These are phyloP conservation scores for Brachionus angularis DNA, from an alignment of 1,140 invertebrate genomes.

Conservation along the genomic window DNA sequence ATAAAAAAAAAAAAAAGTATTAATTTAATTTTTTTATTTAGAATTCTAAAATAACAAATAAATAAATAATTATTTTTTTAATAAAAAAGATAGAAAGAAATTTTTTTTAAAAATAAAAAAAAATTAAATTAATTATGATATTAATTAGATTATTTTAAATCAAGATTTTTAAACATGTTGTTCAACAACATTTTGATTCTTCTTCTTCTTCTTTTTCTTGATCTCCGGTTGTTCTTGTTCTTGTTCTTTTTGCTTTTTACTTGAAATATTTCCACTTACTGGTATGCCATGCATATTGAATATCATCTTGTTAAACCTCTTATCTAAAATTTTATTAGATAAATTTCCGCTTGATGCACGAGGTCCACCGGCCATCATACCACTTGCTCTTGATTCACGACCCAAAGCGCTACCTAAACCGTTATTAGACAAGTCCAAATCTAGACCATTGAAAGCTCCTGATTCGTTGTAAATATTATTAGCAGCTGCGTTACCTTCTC, in stretches of 20 bases:
- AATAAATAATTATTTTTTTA: not conserved
- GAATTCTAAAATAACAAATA: conserved; percentile 31
- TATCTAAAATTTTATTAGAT: conserved; percentile 40
- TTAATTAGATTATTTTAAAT: not conserved
- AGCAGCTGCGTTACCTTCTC: conserved; percentile 34
- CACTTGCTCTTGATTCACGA: conserved; percentile 23
- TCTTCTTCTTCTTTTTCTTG: conserved; percentile 28
- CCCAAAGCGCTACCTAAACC: conserved; percentile 7
- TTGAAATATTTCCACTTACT: conserved; percentile 34
- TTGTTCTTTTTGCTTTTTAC: conserved; percentile 24
- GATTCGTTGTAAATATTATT: conserved; percentile 43
- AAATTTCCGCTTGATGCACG: conserved; percentile 29
- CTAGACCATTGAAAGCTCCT: conserved; percentile 19
- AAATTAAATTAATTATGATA: not conserved
- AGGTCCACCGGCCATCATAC: conserved; percentile 16
- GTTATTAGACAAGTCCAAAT: conserved; percentile 21
- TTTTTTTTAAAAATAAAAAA: not conserved
- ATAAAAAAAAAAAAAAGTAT: no score
- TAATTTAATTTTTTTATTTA: no score
- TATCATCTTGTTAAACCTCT: conserved; percentile 39
- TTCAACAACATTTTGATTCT: conserved; percentile 40
- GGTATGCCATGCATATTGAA: conserved; percentile 43
- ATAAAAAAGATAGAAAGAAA: not conserved
- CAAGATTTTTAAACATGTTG: conserved; percentile 30
- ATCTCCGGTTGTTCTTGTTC: conserved; percentile 8